A percentile compares a stretch with the other conserved stretches of the same genome.
These are phyloP conservation scores for Glaucidium brasilianum DNA, from an alignment of 2,113 vertebrate species.

Conservation along the genomic window DNA sequence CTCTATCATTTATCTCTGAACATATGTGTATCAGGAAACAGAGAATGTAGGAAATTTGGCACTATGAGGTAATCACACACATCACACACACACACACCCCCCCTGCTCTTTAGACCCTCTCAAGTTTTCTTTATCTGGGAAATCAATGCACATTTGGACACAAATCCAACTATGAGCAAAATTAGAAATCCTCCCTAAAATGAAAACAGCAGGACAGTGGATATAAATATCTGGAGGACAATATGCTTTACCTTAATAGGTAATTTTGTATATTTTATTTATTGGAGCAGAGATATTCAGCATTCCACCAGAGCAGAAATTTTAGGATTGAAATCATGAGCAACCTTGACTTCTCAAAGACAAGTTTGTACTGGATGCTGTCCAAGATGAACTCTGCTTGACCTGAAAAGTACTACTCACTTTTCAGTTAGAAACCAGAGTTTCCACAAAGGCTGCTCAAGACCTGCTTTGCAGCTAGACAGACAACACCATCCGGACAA, in stretches of 20 bases:
- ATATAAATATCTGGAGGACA: conserved; percentile 57
- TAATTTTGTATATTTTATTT: conserved; percentile 40
- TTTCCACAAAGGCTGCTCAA: neutral
- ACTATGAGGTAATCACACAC: neutral
- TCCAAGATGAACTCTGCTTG: conserved; percentile 20
- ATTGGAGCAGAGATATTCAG: neutral
- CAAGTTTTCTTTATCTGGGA: neutral
- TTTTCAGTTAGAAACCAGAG: conserved; percentile 17
- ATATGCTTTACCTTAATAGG: conserved; percentile 60
- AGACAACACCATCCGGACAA: neutral
- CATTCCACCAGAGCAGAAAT: neutral
- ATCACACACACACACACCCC: too few species aligned
- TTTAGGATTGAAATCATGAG: neutral
- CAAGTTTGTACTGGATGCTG: neutral
- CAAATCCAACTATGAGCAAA: neutral
- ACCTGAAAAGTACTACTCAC: conserved; percentile 17
- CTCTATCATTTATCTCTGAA: neutral
- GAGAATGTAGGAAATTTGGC: neutral
- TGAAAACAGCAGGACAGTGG: neutral
- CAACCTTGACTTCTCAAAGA: conserved; percentile 3
- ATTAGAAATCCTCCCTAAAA: conserved; percentile 34
- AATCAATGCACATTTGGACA: neutral
- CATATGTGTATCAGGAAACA: neutral
- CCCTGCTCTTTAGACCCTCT: neutral
- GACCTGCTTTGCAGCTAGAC: neutral